Conservation (phyloP, 2,888 invertebrate genomes). For the Sminthurides aquaticus region DNA sequence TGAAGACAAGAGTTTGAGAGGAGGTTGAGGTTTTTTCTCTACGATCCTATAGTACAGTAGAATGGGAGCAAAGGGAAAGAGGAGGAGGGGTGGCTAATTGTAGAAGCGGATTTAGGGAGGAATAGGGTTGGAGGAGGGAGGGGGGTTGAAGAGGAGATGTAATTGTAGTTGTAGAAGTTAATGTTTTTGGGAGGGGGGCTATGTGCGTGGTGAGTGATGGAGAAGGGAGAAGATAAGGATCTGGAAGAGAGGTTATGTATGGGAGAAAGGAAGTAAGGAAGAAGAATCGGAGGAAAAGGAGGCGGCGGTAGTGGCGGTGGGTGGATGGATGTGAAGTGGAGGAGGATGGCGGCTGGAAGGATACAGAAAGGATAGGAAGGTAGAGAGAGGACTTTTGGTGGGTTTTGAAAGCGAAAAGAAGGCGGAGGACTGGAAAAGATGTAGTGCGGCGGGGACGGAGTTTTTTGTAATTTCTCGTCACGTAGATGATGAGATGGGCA, state of each 20-base stretch:
- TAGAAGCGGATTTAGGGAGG: too few species aligned
- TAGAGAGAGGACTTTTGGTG: too few species aligned
- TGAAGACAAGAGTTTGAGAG: too few species aligned
- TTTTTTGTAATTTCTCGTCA: constrained; percentile 26
- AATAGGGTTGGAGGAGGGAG: background rate
- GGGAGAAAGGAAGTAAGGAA: too few species aligned
- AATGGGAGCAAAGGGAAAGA: too few species aligned
- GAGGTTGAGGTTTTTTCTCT: too few species aligned
- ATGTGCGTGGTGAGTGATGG: background rate
- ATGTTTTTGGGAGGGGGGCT: background rate
- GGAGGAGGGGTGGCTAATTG: too few species aligned
- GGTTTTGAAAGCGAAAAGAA: background rate
- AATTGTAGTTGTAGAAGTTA: background rate
- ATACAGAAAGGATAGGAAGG: too few species aligned
- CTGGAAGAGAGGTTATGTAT: background rate
- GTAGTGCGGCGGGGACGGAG: background rate
- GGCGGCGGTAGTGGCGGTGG: too few species aligned
- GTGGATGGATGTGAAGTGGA: too few species aligned
- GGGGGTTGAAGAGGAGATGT: background rate
- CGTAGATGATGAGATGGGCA: constrained; percentile 25
- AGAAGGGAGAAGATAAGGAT: background rate
- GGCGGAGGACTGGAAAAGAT: constrained; percentile 3
- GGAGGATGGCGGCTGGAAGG: constrained; percentile 10
- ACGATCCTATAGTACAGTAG: too few species aligned
- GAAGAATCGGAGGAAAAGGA: too few species aligned